Conservation (phyloP, 2,797 vertebrate species). For the Telmatherina bonti region DNA sequence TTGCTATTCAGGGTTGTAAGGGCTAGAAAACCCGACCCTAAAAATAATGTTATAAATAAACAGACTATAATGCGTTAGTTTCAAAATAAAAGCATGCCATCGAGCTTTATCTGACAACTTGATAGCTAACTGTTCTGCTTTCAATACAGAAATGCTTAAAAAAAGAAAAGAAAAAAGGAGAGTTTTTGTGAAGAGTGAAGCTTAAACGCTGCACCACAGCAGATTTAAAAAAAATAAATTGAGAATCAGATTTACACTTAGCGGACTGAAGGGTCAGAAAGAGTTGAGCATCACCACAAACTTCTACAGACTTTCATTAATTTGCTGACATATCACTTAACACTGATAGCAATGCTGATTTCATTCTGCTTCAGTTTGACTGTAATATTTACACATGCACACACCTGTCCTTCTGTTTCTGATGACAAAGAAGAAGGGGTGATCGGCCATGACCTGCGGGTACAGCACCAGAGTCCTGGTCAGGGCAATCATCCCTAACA, state of each 20-base stretch:
- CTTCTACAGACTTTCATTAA: background rate
- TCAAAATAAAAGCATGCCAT: background rate
- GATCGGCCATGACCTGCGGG: conserved; percentile 97
- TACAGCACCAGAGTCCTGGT: conserved; percentile 95
- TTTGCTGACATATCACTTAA: too few relatives aligned
- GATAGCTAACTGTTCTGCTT: background rate
- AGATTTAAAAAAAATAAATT: too few relatives aligned
- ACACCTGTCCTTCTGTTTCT: conserved; percentile 91
- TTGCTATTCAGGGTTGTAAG: background rate
- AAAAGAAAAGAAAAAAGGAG: too few relatives aligned
- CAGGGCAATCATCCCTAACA: conserved; percentile 93
- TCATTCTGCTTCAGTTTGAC: background rate
- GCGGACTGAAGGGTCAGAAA: too few relatives aligned
- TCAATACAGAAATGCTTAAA: background rate
- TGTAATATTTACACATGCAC: background rate
- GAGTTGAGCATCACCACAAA: background rate
- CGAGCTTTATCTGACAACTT: background rate
- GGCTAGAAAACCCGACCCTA: background rate
- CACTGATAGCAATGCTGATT: background rate
- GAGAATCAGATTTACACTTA: too few relatives aligned
- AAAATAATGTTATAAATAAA: background rate
- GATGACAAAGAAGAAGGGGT: conserved; percentile 97
- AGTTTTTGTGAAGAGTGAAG: too few relatives aligned
- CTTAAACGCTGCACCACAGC: too few relatives aligned
- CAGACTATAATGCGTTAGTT: background rate